These are phyloP conservation scores for Plecotus auritus DNA, from an alignment of 2,113 vertebrate species.

Conservation along the genomic window DNA sequence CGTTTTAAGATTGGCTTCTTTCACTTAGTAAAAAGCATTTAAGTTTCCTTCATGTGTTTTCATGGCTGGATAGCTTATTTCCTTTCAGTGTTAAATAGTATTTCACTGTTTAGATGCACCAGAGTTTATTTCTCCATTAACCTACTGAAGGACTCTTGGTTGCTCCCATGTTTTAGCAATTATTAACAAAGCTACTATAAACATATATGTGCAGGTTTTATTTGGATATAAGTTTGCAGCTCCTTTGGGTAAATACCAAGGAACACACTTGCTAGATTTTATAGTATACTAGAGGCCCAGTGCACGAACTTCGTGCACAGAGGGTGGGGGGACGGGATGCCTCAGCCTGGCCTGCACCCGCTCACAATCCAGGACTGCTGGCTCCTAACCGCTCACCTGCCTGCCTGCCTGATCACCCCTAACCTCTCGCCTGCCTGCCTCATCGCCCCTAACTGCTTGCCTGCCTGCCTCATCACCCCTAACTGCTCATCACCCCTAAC, in stretches of 20 bases:
- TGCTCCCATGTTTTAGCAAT: background rate
- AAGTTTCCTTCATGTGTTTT: background rate
- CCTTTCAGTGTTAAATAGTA: background rate
- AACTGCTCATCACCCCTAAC: too few species aligned
- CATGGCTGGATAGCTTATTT: background rate
- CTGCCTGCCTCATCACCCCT: too few species aligned
- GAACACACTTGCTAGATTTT: background rate
- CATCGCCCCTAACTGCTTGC: too few species aligned
- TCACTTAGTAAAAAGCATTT: background rate
- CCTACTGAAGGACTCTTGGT: background rate
- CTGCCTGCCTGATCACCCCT: too few species aligned
- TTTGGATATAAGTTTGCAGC: background rate
- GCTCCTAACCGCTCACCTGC: too few species aligned
- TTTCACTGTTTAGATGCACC: background rate
- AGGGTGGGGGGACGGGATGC: too few species aligned
- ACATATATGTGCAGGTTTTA: background rate
- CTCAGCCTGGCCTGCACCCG: too few species aligned
- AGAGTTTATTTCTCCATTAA: background rate
- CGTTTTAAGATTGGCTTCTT: background rate
- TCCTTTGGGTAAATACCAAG: background rate
- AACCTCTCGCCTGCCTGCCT: too few species aligned
- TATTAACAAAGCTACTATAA: background rate
- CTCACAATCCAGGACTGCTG: too few species aligned
- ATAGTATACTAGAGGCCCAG: background rate
- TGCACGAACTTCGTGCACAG: too few species aligned